phyloP scores from a whole-genome alignment of 2,888 invertebrate species.

The Caenorhabditis panamensis region DNA sequence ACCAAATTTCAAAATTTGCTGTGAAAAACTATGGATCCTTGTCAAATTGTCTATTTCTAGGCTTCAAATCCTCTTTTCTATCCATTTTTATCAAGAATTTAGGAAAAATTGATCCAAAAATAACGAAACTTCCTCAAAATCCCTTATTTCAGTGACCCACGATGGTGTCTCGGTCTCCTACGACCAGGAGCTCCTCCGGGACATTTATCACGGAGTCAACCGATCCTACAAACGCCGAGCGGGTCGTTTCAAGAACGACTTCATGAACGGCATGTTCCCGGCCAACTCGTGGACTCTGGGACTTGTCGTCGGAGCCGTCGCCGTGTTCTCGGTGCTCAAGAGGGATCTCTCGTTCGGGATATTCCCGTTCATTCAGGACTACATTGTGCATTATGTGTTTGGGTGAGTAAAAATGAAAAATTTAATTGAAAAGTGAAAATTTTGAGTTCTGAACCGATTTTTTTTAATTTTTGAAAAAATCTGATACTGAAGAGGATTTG shows the following conservation, averaged over 20 bases:
- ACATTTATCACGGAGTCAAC: slow-evolving; percentile 95
- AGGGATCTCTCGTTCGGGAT: slow-evolving; percentile 86
- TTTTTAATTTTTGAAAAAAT: too few relatives aligned
- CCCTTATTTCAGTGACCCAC: slow-evolving; percentile 86
- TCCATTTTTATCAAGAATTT: too few relatives aligned
- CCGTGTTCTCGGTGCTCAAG: slow-evolving; percentile 84
- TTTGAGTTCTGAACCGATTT: neutral
- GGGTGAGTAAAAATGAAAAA: slow-evolving; percentile 83
- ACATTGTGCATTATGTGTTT: slow-evolving; percentile 84
- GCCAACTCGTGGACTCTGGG: slow-evolving; percentile 93
- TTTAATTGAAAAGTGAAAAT: neutral
- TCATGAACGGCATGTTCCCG: slow-evolving; percentile 96
- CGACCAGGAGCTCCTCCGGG: slow-evolving; percentile 94
- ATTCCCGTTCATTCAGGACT: slow-evolving; percentile 87
- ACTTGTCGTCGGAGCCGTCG: slow-evolving; percentile 88
- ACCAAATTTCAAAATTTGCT: slow-evolving; percentile 1
- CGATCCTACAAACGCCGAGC: slow-evolving; percentile 96
- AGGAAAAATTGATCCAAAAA: neutral
- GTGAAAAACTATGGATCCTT: slow-evolving; percentile 7
- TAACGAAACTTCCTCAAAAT: neutral
- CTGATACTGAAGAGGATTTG: too few relatives aligned
- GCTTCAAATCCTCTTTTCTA: too few relatives aligned
- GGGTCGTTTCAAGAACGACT: slow-evolving; percentile 92
- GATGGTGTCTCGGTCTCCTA: slow-evolving; percentile 99
- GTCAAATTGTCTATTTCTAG: neutral